A percentile compares a stretch with the other conserved stretches of the same genome.
Conservation (phyloP, 2,797 vertebrate species). For the Centropyge bicolor region DNA sequence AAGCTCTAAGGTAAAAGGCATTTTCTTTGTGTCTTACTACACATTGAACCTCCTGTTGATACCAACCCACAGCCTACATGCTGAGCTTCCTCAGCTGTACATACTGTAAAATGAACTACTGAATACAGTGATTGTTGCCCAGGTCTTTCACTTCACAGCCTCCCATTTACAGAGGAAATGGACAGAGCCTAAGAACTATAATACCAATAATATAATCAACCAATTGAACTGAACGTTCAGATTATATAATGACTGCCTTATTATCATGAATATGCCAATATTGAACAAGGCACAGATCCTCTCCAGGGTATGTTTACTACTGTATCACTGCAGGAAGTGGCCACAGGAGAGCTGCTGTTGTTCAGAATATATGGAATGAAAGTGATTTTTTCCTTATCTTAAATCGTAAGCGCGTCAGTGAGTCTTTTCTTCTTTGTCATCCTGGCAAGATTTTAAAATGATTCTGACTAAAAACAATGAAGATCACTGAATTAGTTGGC, state of each 20-base stretch:
- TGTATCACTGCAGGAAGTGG: not conserved
- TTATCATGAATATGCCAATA: conserved; percentile 12
- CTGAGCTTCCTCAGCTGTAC: not conserved
- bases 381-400: too few species aligned
- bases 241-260: too few species aligned
- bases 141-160: not conserved
- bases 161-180: not conserved
- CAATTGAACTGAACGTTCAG: conserved; percentile 1
- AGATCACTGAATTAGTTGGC: too few species aligned
- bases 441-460: too few species aligned
- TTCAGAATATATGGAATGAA: not conserved
- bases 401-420: too few species aligned
- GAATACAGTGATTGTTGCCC: not conserved
- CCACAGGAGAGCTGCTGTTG: not conserved
- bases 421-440: too few species aligned
- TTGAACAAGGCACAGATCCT: not conserved
- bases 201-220: not conserved
- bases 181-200: not conserved
- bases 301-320: not conserved
- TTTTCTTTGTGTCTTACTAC: not conserved
- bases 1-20: not conserved
- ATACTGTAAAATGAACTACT: not conserved
- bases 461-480: too few species aligned
- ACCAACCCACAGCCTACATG: not conserved
- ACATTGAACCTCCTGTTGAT: not conserved